Evolutionary conservation across 2,888 invertebrate genomes (phyloP).

Genomic region (Nemotelus pantherinus): DNA sequence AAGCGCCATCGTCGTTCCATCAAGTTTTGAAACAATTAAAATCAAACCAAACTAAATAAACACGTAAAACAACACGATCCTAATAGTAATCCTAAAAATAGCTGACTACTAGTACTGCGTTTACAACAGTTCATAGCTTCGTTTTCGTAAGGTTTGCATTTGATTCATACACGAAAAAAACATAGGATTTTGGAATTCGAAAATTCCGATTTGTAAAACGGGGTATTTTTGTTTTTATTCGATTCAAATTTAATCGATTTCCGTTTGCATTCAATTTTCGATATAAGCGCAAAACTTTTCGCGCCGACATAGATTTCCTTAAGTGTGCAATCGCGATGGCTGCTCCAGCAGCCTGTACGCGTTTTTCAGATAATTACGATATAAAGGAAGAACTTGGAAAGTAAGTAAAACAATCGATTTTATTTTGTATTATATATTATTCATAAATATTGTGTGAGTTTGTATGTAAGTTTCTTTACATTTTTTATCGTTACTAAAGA

Average conservation of each 20-base stretch:
- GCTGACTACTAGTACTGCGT: no score
- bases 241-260: not conserved
- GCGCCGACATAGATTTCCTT: slow-evolving; percentile 64
- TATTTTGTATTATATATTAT: not conserved
- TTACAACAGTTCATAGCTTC: no score
- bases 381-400: slow-evolving; percentile 99
- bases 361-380: slow-evolving; percentile 99
- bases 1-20: no score
- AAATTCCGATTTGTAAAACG: no score
- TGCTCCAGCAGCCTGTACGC: slow-evolving; percentile 90
- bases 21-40: no score
- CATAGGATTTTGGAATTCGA: no score
- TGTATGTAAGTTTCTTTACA: not conserved
- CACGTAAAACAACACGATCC: no score
- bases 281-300: slow-evolving; percentile 20
- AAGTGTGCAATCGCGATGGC: slow-evolving; percentile 76
- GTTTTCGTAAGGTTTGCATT: no score
- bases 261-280: slow-evolving; percentile 11
- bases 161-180: no score
- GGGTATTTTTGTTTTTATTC: no score
- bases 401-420: slow-evolving; percentile 72
- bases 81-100: no score
- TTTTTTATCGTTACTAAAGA: not conserved
- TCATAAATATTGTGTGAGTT: not conserved
- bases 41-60: no score